phyloP scores from a whole-genome alignment of 2,113 vertebrate genomes.

The Pitta sordida region DNA sequence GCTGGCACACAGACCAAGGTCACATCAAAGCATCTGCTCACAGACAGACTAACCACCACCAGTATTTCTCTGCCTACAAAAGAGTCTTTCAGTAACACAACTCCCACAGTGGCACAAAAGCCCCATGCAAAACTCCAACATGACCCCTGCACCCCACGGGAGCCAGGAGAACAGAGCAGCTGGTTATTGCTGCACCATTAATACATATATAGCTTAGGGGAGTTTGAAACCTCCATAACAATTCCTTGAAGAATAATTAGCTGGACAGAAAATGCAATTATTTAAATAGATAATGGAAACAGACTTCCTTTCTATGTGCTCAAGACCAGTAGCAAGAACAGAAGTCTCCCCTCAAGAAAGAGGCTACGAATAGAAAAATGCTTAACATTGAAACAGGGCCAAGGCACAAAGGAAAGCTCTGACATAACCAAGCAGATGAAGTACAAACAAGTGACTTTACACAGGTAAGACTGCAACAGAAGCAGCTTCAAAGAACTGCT shows the following conservation, averaged over 20 bases:
- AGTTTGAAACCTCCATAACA: neutral
- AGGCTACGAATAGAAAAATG: neutral
- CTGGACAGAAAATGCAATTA: neutral
- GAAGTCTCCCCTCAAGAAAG: neutral
- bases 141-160: neutral
- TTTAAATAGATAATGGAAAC: neutral
- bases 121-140: neutral
- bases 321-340: neutral
- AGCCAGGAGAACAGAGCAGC: neutral
- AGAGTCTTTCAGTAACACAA: neutral
- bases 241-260: neutral
- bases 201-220: neutral
- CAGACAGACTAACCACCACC: neutral
- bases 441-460: constrained; percentile 4
- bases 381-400: neutral
- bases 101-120: neutral
- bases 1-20: neutral
- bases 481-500: neutral
- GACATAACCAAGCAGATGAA: neutral
- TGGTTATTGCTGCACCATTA: neutral
- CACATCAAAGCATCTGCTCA: constrained; percentile 6
- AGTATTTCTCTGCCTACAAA: neutral
- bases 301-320: neutral
- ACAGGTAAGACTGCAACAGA: neutral
- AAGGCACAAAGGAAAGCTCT: neutral